phyloP scores from a whole-genome alignment of 1,140 invertebrate genomes.

The Cydia splendana region DNA sequence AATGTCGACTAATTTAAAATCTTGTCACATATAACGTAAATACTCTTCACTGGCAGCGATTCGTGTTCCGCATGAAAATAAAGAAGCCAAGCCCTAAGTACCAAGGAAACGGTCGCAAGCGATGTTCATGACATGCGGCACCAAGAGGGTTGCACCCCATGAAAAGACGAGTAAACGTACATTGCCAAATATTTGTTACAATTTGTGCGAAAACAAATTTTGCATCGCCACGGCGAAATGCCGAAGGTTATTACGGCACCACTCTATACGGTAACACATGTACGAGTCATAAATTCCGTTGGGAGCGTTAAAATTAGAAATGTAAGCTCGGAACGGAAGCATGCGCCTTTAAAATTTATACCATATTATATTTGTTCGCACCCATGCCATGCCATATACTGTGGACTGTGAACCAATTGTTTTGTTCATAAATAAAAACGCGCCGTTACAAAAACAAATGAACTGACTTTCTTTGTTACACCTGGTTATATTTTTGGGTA shows the following conservation, averaged over 20 bases:
- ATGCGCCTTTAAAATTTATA: slow-evolving; percentile 74
- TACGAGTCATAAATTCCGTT: slow-evolving; percentile 68
- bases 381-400: slow-evolving; percentile 39
- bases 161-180: slow-evolving; percentile 19
- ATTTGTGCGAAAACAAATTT: slow-evolving; percentile 32
- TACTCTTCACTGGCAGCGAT: neutral
- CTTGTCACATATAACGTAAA: slow-evolving; percentile 6
- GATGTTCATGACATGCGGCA: slow-evolving; percentile 21
- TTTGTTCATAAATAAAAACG: slow-evolving; percentile 47
- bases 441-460: slow-evolving; percentile 7
- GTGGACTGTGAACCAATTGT: slow-evolving; percentile 44
- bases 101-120: neutral
- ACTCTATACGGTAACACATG: slow-evolving; percentile 71
- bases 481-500: slow-evolving; percentile 8
- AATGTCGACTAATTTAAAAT: slow-evolving; percentile 5
- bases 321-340: slow-evolving; percentile 64
- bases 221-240: slow-evolving; percentile 37
- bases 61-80: slow-evolving; percentile 5
- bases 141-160: slow-evolving; percentile 6
- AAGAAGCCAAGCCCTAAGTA: neutral
- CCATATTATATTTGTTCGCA: slow-evolving; percentile 64
- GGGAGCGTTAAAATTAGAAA: slow-evolving; percentile 75
- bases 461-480: slow-evolving; percentile 24
- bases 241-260: slow-evolving; percentile 65
- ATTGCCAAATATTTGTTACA: slow-evolving; percentile 30